phyloP scores from a whole-genome alignment of 2,113 vertebrate genomes.

The Loxodonta africana region DNA sequence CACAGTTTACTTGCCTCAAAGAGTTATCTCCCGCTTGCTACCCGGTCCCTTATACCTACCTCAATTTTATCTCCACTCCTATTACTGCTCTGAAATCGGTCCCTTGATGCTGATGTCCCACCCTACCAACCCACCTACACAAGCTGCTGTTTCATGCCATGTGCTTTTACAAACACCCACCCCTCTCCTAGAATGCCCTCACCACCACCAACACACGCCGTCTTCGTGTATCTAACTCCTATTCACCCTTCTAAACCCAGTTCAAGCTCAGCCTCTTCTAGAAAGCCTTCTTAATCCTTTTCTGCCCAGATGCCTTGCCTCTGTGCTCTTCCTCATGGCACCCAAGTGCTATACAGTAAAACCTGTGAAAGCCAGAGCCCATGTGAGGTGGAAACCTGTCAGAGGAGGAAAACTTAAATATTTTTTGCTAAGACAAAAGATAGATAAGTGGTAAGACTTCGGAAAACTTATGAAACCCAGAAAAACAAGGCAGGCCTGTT shows the following conservation, averaged over 20 bases:
- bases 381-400: no score
- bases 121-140: rapidly evolving
- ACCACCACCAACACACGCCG: no score
- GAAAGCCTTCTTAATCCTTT: neutral
- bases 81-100: rapidly evolving
- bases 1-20: neutral
- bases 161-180: neutral
- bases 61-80: neutral
- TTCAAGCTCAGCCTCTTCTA: neutral
- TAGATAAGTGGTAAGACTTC: no score
- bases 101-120: neutral
- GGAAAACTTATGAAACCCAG: no score
- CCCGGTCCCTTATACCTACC: neutral
- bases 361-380: neutral
- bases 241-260: neutral
- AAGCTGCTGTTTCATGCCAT: neutral
- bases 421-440: neutral
- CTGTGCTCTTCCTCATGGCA: neutral
- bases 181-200: neutral
- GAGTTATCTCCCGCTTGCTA: neutral
- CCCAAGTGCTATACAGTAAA: neutral
- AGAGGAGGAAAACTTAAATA: neutral
- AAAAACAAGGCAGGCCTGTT: no score
- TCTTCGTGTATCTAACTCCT: neutral
- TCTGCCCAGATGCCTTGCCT: neutral